Evolutionary conservation across 2,797 vertebrate species (phyloP), one percentile per base, ranked within the genome.

Genomic region (Siniperca scherzeri): DNA sequence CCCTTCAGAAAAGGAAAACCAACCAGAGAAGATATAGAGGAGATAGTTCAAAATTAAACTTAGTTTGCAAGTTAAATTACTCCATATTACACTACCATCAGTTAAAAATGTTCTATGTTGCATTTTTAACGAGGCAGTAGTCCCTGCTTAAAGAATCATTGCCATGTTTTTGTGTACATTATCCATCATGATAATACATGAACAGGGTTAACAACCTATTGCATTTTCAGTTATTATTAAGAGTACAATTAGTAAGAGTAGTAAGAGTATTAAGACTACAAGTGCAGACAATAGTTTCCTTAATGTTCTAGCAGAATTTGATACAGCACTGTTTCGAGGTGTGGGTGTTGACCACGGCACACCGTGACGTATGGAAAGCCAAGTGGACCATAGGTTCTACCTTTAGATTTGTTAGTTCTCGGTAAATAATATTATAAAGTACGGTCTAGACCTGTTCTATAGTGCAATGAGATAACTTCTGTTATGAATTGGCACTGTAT

Each of bases 331-430:
- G 74, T 68, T 81, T 22, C n/a, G 52, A 80, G 68, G 59, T 73
- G 66, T 86, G 82, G 84, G 72, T 79, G 89, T 89, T 46, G 80
- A 83, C 82, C 82, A 2, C 48, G 50, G 72, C 86, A 83, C 73
- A 76, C 67, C 21, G 64, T 36, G 36, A 36, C 3, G 30, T 30
- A 30, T 30, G 30, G 30, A 30, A 30, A 30, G 30, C 30, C 30
- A 30, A 30, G 30, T 30, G 30, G 30, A 30, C 30, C 30, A 30
- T 30, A 30, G 30, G 30, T 30, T 30, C 30, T 30, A 30, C 30
- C 30, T 30, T 30, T 30, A 30, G 30, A 30, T 30, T 30, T 30
- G 30, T 30, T 30, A 30, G 30, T 30, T 30, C 30, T 30, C 30
- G 30, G 30, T 30, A 30, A 30, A 30, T 30, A 30, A 30, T 30